Evolutionary conservation across 2,888 invertebrate genomes (phyloP).

Genomic region (Rhimphoctona megacephalus): DNA sequence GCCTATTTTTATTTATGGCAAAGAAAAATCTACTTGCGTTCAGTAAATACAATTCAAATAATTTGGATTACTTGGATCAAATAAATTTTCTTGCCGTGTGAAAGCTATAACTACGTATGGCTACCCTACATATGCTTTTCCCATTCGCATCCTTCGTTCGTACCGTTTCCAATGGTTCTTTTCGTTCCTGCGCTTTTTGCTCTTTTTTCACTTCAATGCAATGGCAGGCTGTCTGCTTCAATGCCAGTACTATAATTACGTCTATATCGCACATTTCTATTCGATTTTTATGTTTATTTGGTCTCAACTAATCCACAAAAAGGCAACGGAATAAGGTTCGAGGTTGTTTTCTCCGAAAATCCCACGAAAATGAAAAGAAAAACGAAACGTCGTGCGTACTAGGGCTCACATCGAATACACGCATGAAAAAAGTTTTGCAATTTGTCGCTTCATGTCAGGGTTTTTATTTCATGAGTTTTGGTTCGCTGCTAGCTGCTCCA

Average conservation of each 20-base stretch:
- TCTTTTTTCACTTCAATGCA: constrained; percentile 38
- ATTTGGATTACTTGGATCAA: too few species aligned
- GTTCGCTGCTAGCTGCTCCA: too few species aligned
- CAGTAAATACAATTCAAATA: too few species aligned
- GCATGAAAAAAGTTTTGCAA: too few species aligned
- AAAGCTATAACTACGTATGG: constrained; percentile 1
- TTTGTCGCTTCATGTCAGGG: background rate
- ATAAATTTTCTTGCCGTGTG: too few species aligned
- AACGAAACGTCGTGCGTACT: background rate
- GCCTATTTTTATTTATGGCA: too few species aligned
- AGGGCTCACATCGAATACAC: too few species aligned
- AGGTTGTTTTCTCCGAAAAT: constrained; percentile 5
- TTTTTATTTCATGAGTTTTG: background rate
- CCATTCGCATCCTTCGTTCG: constrained; percentile 58
- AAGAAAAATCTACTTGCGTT: too few species aligned
- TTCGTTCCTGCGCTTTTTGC: constrained; percentile 1
- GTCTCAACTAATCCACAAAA: constrained; percentile 17
- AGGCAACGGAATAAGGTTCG: constrained; percentile 9
- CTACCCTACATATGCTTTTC: constrained; percentile 47
- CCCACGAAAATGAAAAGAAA: background rate
- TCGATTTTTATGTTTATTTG: constrained; percentile 65
- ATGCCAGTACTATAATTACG: constrained; percentile 74
- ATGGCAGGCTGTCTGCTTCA: constrained; percentile 76
- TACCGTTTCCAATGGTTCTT: constrained; percentile 37
- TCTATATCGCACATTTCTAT: constrained; percentile 72